Evolutionary conservation across 2,113 vertebrate species (phyloP).

Genomic region (Herpetotheres cachinnans): DNA sequence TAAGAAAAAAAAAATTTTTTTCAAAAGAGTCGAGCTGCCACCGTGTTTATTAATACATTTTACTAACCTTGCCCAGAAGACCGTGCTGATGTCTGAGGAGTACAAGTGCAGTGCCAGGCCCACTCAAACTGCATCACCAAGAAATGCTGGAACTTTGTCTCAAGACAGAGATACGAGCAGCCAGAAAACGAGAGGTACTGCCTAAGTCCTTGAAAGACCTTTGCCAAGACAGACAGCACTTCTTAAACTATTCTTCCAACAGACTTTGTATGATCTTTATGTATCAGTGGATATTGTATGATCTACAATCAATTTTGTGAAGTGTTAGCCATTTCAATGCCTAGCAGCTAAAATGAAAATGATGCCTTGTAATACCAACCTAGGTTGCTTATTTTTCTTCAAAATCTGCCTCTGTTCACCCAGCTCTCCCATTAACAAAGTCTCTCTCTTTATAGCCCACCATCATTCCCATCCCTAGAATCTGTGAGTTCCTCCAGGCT

Average conservation of each 20-base stretch:
- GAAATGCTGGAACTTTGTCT: background rate
- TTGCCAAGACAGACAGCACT: background rate
- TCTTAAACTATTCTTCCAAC: background rate
- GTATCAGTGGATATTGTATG: background rate
- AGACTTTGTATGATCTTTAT: background rate
- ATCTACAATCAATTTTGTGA: background rate
- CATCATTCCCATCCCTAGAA: background rate
- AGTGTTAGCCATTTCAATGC: background rate
- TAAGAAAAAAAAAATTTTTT: background rate
- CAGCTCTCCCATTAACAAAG: background rate
- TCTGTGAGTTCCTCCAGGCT: background rate
- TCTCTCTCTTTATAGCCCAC: background rate
- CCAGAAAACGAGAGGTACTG: background rate
- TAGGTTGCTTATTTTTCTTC: background rate
- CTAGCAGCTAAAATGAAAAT: background rate
- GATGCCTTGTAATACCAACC: background rate
- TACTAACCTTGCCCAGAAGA: background rate
- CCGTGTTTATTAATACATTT: background rate
- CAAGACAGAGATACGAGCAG: background rate
- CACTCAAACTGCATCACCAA: background rate
- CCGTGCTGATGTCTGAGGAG: background rate
- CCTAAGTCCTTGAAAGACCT: background rate
- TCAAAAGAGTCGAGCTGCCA: background rate
- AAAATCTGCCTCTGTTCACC: background rate
- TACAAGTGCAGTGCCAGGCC: background rate